Evolutionary conservation across 2,113 vertebrate species (phyloP).

Genomic region (Salvelinus alpinus): DNA sequence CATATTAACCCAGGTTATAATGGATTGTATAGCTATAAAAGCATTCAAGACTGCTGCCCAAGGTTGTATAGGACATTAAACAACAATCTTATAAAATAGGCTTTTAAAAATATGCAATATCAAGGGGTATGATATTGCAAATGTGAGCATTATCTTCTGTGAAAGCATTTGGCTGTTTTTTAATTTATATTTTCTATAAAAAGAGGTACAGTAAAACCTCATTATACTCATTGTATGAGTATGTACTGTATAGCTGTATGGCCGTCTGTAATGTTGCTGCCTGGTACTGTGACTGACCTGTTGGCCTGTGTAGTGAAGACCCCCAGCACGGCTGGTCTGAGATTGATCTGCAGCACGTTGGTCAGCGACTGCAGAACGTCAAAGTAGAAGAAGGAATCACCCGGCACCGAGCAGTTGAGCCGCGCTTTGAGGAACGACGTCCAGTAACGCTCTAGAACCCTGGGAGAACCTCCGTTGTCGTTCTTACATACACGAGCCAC

Average conservation of each 20-base stretch:
- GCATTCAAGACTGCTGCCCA: too few species aligned
- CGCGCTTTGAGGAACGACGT: conserved; percentile 95
- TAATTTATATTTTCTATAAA: too few species aligned
- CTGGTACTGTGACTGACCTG: conserved; percentile 72
- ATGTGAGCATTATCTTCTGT: too few species aligned
- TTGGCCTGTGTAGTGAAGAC: conserved; percentile 93
- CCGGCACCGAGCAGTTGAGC: conserved; percentile 90
- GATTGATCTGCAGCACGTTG: conserved; percentile 79
- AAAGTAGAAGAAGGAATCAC: conserved; percentile 91
- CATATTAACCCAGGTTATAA: not conserved
- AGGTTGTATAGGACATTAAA: too few species aligned
- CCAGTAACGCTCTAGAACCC: conserved; percentile 94
- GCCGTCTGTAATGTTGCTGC: not conserved
- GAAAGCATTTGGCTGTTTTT: too few species aligned
- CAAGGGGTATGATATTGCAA: too few species aligned
- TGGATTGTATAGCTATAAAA: too few species aligned
- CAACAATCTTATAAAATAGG: too few species aligned
- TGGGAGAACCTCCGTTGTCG: conserved; percentile 88
- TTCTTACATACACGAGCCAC: conserved; percentile 93
- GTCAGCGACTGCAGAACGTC: conserved; percentile 89
- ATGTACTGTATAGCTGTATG: too few species aligned
- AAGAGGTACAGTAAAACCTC: too few species aligned
- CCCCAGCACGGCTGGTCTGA: conserved; percentile 81
- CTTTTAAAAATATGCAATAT: too few species aligned
- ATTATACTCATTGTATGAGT: too few species aligned